These are phyloP conservation scores for Camelus bactrianus DNA, from an alignment of 2,113 vertebrate genomes.

Conservation along the genomic window DNA sequence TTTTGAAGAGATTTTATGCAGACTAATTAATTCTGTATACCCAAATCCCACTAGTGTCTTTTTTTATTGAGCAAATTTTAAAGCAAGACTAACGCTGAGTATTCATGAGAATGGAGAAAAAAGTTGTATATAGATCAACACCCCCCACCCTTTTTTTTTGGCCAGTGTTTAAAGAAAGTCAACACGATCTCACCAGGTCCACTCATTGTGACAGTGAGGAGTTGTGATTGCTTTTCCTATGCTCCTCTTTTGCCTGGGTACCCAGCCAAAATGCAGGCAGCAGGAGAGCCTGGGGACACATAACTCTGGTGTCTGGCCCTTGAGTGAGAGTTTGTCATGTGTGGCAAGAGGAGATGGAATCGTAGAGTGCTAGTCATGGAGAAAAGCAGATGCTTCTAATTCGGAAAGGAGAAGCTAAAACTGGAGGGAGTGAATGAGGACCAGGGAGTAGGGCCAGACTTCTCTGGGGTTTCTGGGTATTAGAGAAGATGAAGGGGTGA, in stretches of 20 bases:
- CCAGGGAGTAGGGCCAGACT: too few relatives aligned
- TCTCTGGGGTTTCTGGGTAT: neutral
- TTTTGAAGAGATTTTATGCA: neutral
- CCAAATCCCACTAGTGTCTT: neutral
- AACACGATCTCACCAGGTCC: neutral
- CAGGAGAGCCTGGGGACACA: too few relatives aligned
- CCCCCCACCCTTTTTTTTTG: neutral
- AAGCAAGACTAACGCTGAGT: neutral
- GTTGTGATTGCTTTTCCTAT: neutral
- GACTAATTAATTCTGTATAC: neutral
- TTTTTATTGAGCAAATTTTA: neutral
- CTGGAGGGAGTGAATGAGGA: neutral
- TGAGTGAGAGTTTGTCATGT: neutral
- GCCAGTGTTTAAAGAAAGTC: neutral
- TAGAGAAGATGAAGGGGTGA: neutral
- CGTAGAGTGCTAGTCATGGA: neutral
- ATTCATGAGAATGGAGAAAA: neutral
- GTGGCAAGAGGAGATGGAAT: neutral
- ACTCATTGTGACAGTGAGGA: neutral
- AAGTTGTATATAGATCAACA: neutral
- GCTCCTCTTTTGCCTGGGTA: neutral
- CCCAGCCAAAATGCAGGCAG: neutral
- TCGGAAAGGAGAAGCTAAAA: neutral
- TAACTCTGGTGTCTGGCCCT: neutral
- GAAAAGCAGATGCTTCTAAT: neutral